phyloP scores from a whole-genome alignment of 2,888 invertebrate genomes.

The Xylocampa areola region DNA sequence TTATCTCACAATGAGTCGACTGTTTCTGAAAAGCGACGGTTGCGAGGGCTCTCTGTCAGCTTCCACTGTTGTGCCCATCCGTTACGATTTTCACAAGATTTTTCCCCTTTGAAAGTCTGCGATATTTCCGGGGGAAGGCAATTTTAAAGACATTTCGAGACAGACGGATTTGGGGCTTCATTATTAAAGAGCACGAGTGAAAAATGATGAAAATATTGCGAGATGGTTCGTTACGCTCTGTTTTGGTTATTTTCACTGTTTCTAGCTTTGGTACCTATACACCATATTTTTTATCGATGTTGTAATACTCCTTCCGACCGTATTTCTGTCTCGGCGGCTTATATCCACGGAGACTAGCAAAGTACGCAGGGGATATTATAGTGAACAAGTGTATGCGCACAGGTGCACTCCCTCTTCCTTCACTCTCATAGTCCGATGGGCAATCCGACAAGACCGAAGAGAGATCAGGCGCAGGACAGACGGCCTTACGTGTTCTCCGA shows the following conservation, averaged over 20 bases:
- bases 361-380: too few species aligned
- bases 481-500: too few species aligned
- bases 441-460: too few species aligned
- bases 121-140: constrained; percentile 39
- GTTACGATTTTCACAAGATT: constrained; percentile 52
- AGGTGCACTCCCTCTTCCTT: too few species aligned
- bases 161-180: constrained; percentile 39
- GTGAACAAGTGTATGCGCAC: too few species aligned
- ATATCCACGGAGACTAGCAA: too few species aligned
- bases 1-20: constrained; percentile 57
- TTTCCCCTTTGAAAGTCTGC: constrained; percentile 45
- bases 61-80: constrained; percentile 38
- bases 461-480: too few species aligned
- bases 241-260: constrained; percentile 1
- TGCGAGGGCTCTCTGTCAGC: constrained; percentile 38
- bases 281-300: too few species aligned
- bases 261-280: too few species aligned
- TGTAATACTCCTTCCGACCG: too few species aligned
- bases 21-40: constrained; percentile 51
- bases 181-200: constrained; percentile 38
- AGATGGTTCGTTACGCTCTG: not conserved
- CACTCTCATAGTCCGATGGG: too few species aligned
- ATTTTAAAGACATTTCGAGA: constrained; percentile 53
- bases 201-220: constrained; percentile 44
- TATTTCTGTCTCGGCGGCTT: too few species aligned